Percentiles rank a stretch among this genome's conserved stretches.
Conservation (phyloP, 1,140 invertebrate genomes). For the Drusus annulatus region DNA sequence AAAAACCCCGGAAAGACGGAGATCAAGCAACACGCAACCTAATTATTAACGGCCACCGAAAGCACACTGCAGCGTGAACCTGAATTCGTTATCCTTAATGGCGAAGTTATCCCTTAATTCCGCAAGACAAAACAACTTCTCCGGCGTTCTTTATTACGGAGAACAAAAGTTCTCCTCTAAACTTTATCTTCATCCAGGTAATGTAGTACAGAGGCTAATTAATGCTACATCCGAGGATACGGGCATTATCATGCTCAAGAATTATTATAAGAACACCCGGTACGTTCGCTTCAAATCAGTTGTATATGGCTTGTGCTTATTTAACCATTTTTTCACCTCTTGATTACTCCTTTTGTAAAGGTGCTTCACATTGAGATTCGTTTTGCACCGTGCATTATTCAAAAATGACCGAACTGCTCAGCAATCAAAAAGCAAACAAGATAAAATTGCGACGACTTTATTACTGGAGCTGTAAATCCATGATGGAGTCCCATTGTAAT, state of each 20-base stretch:
- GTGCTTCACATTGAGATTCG: too few species aligned
- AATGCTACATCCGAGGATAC: conserved; percentile 52
- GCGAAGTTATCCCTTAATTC: not conserved
- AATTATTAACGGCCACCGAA: not conserved
- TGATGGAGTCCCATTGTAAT: too few species aligned
- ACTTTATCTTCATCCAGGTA: conserved; percentile 43
- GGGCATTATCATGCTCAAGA: conserved; percentile 9
- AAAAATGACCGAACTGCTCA: too few species aligned
- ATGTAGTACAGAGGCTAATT: conserved; percentile 49
- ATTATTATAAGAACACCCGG: conserved; percentile 12
- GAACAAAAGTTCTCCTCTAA: conserved; percentile 4
- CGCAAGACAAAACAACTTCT: conserved; percentile 1
- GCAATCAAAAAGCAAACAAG: too few species aligned
- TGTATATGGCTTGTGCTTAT: too few species aligned
- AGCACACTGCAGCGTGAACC: not conserved
- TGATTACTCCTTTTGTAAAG: too few species aligned
- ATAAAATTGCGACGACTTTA: too few species aligned
- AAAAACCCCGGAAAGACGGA: too few species aligned
- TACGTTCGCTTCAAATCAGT: not conserved
- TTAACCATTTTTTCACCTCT: too few species aligned
- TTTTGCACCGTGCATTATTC: too few species aligned
- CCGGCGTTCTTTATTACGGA: conserved; percentile 4
- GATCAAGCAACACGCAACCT: too few species aligned
- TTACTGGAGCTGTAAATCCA: too few species aligned
- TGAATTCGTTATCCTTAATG: conserved; percentile 8